These are phyloP conservation scores for Melanophora roralis DNA, from an alignment of 2,888 invertebrate species.

Conservation along the genomic window DNA sequence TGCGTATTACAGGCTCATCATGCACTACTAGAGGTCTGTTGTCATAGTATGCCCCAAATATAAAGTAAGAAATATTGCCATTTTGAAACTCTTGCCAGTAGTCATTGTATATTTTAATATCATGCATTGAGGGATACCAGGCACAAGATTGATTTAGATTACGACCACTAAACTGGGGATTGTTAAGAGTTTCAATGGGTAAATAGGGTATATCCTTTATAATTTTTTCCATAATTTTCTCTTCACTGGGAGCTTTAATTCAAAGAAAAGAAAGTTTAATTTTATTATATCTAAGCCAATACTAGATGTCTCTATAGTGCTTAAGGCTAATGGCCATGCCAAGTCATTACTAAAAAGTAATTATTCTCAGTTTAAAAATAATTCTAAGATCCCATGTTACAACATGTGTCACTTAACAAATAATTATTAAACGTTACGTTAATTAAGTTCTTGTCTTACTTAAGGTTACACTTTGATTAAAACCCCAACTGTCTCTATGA, in stretches of 20 bases:
- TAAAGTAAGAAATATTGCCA: conserved; percentile 88
- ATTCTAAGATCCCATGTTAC: no score
- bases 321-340: no score
- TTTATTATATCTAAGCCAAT: no score
- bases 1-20: conserved; percentile 87
- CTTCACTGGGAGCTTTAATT: conserved; percentile 11
- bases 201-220: conserved; percentile 86
- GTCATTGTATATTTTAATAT: conserved; percentile 92
- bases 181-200: conserved; percentile 88
- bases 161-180: conserved; percentile 80
- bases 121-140: conserved; percentile 88
- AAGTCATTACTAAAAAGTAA: no score
- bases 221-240: conserved; percentile 78
- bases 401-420: no score
- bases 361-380: no score
- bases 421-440: no score
- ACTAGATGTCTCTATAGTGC: no score
- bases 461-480: no score
- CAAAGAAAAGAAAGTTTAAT: not conserved
- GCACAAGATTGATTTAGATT: conserved; percentile 83
- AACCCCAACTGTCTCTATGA: no score
- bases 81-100: conserved; percentile 92
- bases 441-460: no score
- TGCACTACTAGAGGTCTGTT: conserved; percentile 81
- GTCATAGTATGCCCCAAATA: conserved; percentile 93